Percentiles rank a stretch among this genome's conserved stretches.
phyloP scores from a whole-genome alignment of 2,113 vertebrate species.

The Syngnathoides biaculeatus region DNA sequence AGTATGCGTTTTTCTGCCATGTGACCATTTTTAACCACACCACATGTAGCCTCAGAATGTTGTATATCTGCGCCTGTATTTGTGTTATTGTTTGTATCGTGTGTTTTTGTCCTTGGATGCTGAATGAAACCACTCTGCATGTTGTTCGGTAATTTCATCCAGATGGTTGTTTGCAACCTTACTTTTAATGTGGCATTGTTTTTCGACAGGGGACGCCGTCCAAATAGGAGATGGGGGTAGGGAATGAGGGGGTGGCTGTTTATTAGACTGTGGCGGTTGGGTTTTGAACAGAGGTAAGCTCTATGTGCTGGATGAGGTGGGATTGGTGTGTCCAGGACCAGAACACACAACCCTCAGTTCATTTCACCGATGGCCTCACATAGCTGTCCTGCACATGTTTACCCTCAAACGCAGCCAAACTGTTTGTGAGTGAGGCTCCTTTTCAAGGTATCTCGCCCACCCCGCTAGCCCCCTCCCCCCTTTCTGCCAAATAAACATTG shows the following conservation, averaged over 20 bases:
- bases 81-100: not conserved
- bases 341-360: constrained; percentile 71
- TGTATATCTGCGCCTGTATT: too few relatives aligned
- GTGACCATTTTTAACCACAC: too few relatives aligned
- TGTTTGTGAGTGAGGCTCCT: constrained; percentile 69
- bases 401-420: constrained; percentile 55
- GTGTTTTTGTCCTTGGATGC: not conserved
- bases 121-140: not conserved
- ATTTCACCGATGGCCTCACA: constrained; percentile 43
- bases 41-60: too few relatives aligned
- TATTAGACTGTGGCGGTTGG: constrained; percentile 44
- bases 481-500: constrained; percentile 74
- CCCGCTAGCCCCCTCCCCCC: constrained; percentile 38
- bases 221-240: not conserved
- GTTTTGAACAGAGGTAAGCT: constrained; percentile 59
- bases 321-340: constrained; percentile 57
- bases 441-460: constrained; percentile 36
- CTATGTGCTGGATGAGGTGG: constrained; percentile 60
- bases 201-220: constrained; percentile 44
- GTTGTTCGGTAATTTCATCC: constrained; percentile 2
- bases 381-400: constrained; percentile 63
- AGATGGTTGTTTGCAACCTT: not conserved
- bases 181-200: not conserved
- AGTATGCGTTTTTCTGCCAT: too few relatives aligned
- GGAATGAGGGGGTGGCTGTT: constrained; percentile 19